Base-by-base conservation (phyloP, 2,797 vertebrate species). In the Myotis pilosus region DNA sequence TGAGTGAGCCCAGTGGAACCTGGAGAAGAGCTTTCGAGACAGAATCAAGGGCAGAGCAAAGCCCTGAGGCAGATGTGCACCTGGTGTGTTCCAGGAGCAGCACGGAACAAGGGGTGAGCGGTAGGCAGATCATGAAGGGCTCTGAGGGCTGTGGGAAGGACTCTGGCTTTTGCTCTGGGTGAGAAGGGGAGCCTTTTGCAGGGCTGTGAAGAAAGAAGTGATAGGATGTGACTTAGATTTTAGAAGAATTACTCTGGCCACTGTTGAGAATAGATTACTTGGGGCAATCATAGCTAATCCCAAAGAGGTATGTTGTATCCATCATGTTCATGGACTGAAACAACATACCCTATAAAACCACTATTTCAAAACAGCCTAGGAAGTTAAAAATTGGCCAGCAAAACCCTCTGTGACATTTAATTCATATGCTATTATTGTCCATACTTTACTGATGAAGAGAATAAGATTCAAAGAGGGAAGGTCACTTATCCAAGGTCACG, bases 211-310 rank as follows among this genome's bases (percentile, higher is more conserved):
- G 51, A 82, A 25, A 36, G 38, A 7, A 41, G 13, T 51, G 10
- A 75, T 5, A 5, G 51, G 25, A 68, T 41, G 33, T 74, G 57
- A 66, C 41, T 49, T 78, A 19, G 0, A 62, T 38, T 95, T 94
- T 28, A 47, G 44, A 41, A 88, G 78, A 66, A 68, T 87, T 41
- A 20, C 22, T 49, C 16, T 57, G 33, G 44, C 44, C 17, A 75
- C n/a, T 87, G 38, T 53, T 89, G 57, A 95, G 57, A 95, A 49
- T 22, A 83, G 49, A 33, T 49, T 66, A 51, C 81, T 78, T 85
- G 53, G 13, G 62, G 38, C 55, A 82, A 15, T 81, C 8, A 19
- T 55, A 87, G 55, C 74, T 81, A 57, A 85, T 87, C 72, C 49
- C 47, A 47, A 41, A 75, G 44, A 69, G 49, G 13, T 92, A 60